phyloP scores from a whole-genome alignment of 2,888 invertebrate species.

The Leistus spinibarbis region DNA sequence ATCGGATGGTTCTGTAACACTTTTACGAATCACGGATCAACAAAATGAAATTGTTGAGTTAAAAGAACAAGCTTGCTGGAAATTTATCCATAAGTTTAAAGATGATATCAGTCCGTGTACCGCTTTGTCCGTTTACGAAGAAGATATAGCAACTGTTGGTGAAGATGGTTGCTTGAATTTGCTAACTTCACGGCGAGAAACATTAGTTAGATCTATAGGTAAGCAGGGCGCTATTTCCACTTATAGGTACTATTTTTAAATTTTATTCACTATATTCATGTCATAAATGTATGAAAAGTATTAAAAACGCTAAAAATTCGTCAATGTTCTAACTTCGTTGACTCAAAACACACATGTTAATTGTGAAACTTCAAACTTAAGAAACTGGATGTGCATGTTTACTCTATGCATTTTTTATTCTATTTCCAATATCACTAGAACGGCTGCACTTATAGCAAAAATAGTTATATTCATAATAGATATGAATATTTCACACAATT shows the following conservation, averaged over 20 bases:
- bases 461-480: too few relatives aligned
- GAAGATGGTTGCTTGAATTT: slow-evolving; percentile 79
- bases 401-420: too few relatives aligned
- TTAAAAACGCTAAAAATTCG: too few relatives aligned
- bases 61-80: slow-evolving; percentile 67
- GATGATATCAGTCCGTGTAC: slow-evolving; percentile 73
- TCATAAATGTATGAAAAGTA: too few relatives aligned
- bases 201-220: slow-evolving; percentile 62
- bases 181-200: slow-evolving; percentile 60
- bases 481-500: too few relatives aligned
- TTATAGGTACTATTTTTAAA: slow-evolving; percentile 45
- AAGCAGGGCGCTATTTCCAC: slow-evolving; percentile 41
- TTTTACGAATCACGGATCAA: slow-evolving; percentile 67
- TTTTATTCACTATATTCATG: too few relatives aligned
- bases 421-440: too few relatives aligned
- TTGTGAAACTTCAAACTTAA: too few relatives aligned
- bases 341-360: too few relatives aligned
- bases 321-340: too few relatives aligned
- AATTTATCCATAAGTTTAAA: slow-evolving; percentile 69
- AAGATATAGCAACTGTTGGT: slow-evolving; percentile 80
- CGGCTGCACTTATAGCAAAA: too few relatives aligned
- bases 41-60: slow-evolving; percentile 65
- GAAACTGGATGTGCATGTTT: too few relatives aligned
- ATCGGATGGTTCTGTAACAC: slow-evolving; percentile 70
- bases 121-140: slow-evolving; percentile 74